These are phyloP conservation scores for Napeogenes sylphis DNA, from an alignment of 2,888 invertebrate genomes.

Conservation along the genomic window DNA sequence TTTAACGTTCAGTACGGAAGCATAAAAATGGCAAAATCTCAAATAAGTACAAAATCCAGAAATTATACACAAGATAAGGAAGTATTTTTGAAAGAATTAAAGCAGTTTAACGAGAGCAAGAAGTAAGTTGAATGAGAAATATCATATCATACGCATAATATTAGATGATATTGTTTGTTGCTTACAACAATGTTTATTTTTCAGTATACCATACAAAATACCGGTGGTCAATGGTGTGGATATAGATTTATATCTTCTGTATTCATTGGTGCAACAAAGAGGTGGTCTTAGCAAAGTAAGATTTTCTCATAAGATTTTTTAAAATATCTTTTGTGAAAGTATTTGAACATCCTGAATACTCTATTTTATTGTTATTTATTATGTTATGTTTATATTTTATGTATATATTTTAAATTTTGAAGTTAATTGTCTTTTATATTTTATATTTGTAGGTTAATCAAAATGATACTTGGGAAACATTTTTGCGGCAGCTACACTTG, in stretches of 20 bases:
- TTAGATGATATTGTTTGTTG: slow-evolving; percentile 20
- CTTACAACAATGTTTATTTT: slow-evolving; percentile 48
- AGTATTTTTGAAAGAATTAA: slow-evolving; percentile 89
- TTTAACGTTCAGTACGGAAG: slow-evolving; percentile 25
- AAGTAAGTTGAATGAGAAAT: slow-evolving; percentile 82
- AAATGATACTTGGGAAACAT: slow-evolving; percentile 91
- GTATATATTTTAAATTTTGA: not conserved
- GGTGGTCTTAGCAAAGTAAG: slow-evolving; percentile 97
- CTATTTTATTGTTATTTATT: too few relatives aligned
- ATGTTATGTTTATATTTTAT: not conserved
- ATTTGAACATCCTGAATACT: too few relatives aligned
- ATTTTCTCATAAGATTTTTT: slow-evolving; percentile 11
- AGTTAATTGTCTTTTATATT: not conserved
- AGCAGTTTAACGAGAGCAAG: slow-evolving; percentile 93
- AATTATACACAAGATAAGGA: slow-evolving; percentile 87
- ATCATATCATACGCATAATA: slow-evolving; percentile 15
- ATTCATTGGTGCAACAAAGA: slow-evolving; percentile 92
- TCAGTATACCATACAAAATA: slow-evolving; percentile 77
- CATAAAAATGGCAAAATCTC: slow-evolving; percentile 68
- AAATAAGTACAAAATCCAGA: slow-evolving; percentile 78
- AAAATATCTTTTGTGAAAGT: too few relatives aligned
- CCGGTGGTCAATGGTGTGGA: slow-evolving; percentile 92
- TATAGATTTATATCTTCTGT: slow-evolving; percentile 94
- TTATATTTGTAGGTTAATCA: slow-evolving; percentile 84
- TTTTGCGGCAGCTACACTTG: slow-evolving; percentile 85